Evolutionary conservation across 2,797 vertebrate genomes (phyloP).

Genomic region (Gymnothorax javanicus): DNA sequence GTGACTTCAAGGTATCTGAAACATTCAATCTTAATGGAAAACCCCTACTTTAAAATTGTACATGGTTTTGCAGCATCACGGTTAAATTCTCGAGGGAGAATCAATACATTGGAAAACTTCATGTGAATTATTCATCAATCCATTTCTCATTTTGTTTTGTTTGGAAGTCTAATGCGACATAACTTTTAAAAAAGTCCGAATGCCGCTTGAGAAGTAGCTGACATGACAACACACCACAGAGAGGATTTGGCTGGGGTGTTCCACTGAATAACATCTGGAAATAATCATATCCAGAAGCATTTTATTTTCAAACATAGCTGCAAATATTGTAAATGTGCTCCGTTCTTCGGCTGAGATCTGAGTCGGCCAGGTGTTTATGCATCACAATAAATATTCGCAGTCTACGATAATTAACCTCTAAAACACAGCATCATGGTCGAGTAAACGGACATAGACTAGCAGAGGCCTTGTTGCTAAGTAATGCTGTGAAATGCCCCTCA

Average conservation of each 20-base stretch:
- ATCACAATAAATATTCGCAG: not conserved
- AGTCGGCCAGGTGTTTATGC: slow-evolving; percentile 10
- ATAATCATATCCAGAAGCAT: slow-evolving; percentile 13
- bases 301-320: not conserved
- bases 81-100: not conserved
- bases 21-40: not conserved
- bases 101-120: not conserved
- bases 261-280: slow-evolving; percentile 9
- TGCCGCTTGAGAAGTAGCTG: not conserved
- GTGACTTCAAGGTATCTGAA: not conserved
- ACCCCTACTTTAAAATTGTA: not conserved
- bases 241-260: not conserved
- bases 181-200: not conserved
- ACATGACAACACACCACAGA: slow-evolving; percentile 8
- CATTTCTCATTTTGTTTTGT: not conserved
- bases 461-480: not conserved
- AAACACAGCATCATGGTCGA: not conserved
- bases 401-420: not conserved
- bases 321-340: not conserved
- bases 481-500: not conserved
- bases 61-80: not conserved
- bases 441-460: not conserved
- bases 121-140: not conserved
- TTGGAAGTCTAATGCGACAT: not conserved
- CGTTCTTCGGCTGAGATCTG: not conserved